phyloP scores from a whole-genome alignment of 1,140 invertebrate genomes.

The Plutomurus gul region DNA sequence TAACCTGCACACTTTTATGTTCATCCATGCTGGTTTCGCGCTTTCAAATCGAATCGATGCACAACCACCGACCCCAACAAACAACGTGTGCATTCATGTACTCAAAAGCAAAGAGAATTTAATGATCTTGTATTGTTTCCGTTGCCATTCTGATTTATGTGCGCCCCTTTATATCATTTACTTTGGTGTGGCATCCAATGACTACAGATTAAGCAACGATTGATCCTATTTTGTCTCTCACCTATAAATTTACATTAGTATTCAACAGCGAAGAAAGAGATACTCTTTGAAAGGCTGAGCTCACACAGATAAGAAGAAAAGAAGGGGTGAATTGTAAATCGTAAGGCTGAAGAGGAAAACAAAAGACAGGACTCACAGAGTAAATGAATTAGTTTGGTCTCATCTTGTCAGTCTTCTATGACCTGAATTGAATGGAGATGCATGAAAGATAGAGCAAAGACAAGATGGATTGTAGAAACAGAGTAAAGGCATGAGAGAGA shows the following conservation, averaged over 20 bases:
- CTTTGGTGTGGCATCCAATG: conserved; percentile 14
- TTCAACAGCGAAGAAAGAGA: background rate
- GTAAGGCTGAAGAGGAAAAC: background rate
- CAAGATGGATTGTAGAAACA: background rate
- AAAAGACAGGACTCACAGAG: conserved; percentile 2
- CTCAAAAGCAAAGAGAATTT: too few species aligned
- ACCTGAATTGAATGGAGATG: conserved; percentile 22
- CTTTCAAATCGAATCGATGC: background rate
- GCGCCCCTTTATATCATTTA: background rate
- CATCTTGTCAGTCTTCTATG: background rate
- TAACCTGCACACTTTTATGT: background rate
- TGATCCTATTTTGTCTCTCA: background rate
- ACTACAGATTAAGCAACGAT: conserved; percentile 8
- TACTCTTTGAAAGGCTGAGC: background rate
- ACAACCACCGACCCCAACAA: too few species aligned
- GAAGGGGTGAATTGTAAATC: conserved; percentile 9
- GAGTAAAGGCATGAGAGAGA: background rate
- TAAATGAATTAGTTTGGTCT: conserved; percentile 22
- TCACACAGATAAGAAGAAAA: background rate
- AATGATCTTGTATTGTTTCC: too few species aligned
- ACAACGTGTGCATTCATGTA: too few species aligned
- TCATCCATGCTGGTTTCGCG: background rate
- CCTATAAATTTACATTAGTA: background rate
- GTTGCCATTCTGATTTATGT: too few species aligned
- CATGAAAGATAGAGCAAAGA: background rate